Evolutionary conservation across 2,888 invertebrate species (phyloP).

Genomic region (Apoda limacodes): DNA sequence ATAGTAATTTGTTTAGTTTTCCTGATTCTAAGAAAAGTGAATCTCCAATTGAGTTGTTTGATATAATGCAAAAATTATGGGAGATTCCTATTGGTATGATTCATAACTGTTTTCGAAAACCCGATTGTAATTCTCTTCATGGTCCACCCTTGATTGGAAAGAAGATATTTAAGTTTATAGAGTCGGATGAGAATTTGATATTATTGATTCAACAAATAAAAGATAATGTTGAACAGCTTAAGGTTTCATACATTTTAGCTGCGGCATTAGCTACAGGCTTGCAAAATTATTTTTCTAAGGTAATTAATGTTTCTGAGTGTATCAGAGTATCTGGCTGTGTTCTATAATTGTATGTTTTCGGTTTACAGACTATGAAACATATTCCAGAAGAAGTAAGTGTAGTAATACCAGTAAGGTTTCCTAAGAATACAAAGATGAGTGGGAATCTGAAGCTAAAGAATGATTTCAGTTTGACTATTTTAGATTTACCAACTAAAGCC

Average conservation of each 20-base stretch:
- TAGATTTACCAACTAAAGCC: constrained; percentile 46
- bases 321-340: no score
- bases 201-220: constrained; percentile 41
- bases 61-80: constrained; percentile 28
- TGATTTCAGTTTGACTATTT: constrained; percentile 57
- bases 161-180: constrained; percentile 48
- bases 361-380: constrained; percentile 28
- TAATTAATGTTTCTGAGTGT: no score
- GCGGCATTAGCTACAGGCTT: constrained; percentile 58
- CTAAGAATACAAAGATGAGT: constrained; percentile 19
- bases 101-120: constrained; percentile 30
- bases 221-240: constrained; percentile 29
- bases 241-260: constrained; percentile 56
- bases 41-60: constrained; percentile 25
- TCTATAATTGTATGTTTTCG: no score
- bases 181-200: constrained; percentile 39
- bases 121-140: constrained; percentile 52
- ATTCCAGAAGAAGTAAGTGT: constrained; percentile 38
- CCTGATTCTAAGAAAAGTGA: no score
- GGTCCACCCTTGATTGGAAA: constrained; percentile 47
- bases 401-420: constrained; percentile 36
- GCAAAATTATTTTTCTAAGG: constrained; percentile 46
- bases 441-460: constrained; percentile 38
- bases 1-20: no score
- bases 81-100: constrained; percentile 32